Evolutionary conservation across 2,113 vertebrate genomes (phyloP).

Genomic region (Lophura nycthemera): DNA sequence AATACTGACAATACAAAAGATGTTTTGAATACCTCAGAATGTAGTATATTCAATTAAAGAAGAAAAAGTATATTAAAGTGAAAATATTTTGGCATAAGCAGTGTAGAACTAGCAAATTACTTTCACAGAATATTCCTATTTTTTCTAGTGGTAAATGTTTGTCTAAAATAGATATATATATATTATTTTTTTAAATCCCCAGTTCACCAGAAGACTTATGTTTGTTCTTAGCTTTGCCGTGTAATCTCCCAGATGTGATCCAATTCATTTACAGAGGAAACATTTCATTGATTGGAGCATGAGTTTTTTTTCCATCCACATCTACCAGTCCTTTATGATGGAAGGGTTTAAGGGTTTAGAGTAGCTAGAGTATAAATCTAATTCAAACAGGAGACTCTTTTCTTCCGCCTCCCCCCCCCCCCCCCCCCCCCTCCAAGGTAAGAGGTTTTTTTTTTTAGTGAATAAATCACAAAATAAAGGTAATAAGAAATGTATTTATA

Average conservation of each 20-base stretch:
- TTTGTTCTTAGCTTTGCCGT: neutral
- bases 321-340: neutral
- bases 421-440: fast-evolving
- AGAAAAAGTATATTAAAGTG: constrained; percentile 13
- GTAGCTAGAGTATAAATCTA: neutral
- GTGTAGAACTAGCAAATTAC: neutral
- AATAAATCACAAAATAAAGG: neutral
- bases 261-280: neutral
- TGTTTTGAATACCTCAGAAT: constrained; percentile 2
- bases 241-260: neutral
- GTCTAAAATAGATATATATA: neutral
- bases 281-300: neutral
- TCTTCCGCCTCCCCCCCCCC: too few relatives aligned
- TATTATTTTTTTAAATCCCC: neutral
- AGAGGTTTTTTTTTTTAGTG: neutral
- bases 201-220: neutral
- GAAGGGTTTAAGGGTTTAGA: neutral
- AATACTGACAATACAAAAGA: constrained; percentile 11
- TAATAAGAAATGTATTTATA: neutral
- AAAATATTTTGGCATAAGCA: constrained; percentile 27
- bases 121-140: neutral
- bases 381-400: neutral
- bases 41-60: constrained; percentile 8
- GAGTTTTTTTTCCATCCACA: neutral
- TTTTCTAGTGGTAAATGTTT: neutral